Evolutionary conservation across 2,797 vertebrate genomes (phyloP), one percentile per base, ranked within the genome.

Genomic region (Antrozous pallidus): DNA sequence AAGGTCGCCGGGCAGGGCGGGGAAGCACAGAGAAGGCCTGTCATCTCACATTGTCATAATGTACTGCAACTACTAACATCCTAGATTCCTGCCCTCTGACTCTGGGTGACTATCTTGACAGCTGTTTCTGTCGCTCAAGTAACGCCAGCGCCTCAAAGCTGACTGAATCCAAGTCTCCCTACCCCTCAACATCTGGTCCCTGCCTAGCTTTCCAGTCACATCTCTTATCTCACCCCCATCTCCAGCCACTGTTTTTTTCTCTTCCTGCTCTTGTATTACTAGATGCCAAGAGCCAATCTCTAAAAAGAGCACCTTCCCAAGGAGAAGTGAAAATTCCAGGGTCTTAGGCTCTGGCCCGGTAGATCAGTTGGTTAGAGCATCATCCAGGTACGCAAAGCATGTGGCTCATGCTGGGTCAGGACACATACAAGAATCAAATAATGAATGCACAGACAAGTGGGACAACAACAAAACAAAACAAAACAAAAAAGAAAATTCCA

Each of bases 401-500:
- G 28, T 18, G 5, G 71, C 20, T n/a, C 71, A 49, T 22, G 42
- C 28, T 45, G n/a, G 31, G 28, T 74, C 42, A 47, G 71, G 71
- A 31, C 42, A 6, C 28, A n/a, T 10, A n/a, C 17, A 18, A 74
- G 42, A 74, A 49, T n/a, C 71, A 74, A 49, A 45, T 31, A n/a
- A 33, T 74, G 42, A 47, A 74, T 74, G 71, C 71, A 47, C 22
- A n/a, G 6, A 20, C 47, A n/a, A 74, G 71, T 33, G 71, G 31
- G n/a, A 47, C 42, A 74, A 49, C 26, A 73, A 73, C 13, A n/a
- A 74, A 73, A 73, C 13, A n/a, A 74, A 73, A 73, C 13, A n/a
- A 74, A 74, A 49, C 26, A 73, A 73, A 6, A n/a, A 74, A 49
- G 58, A 71, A 94, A 87, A 94, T 93, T 90, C 65, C 71, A 92